phyloP scores from a whole-genome alignment of 2,797 vertebrate genomes.

The Limosa lapponica region DNA sequence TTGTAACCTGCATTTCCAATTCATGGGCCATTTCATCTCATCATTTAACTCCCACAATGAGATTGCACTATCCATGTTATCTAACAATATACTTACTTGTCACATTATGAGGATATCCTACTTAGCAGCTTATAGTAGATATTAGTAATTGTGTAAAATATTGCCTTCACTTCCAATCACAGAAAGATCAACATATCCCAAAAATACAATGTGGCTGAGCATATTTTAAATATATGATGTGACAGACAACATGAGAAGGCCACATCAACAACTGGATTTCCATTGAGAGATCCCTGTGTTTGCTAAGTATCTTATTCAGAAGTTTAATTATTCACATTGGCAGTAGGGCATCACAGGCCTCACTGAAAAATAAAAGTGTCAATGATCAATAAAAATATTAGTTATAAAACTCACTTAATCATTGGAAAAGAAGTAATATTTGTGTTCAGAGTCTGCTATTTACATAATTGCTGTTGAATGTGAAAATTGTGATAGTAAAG shows the following conservation, averaged over 20 bases:
- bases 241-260: background rate
- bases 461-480: background rate
- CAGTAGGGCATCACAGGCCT: background rate
- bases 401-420: background rate
- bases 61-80: background rate
- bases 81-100: conserved; percentile 5
- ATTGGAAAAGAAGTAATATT: background rate
- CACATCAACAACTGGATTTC: background rate
- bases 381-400: background rate
- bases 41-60: conserved; percentile 60
- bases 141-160: background rate
- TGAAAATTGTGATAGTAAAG: background rate
- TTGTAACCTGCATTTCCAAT: conserved; percentile 54
- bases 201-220: background rate
- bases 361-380: background rate
- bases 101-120: background rate
- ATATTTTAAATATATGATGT: background rate
- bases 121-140: background rate
- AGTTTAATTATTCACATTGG: background rate
- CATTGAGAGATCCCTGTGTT: background rate
- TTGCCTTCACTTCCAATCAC: background rate
- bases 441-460: background rate
- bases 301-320: background rate
- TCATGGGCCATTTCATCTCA: conserved; percentile 62
- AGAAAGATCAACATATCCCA: background rate